Conservation (phyloP, 2,888 invertebrate genomes). For the Romanomermis culicivorax region DNA sequence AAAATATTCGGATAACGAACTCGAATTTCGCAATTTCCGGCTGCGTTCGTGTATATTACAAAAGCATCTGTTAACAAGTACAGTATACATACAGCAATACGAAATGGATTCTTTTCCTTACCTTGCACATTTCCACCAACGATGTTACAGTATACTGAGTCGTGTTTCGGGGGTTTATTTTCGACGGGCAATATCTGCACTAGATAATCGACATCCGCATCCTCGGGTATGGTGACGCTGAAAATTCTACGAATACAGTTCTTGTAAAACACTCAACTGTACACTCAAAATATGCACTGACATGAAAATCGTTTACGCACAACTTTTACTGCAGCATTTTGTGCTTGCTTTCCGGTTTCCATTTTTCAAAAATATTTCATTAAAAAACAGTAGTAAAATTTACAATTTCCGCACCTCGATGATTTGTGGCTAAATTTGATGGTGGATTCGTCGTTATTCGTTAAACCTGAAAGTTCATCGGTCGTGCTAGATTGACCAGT, state of each 20-base stretch:
- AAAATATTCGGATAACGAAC: no score
- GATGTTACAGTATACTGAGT: constrained; percentile 24
- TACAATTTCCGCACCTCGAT: neutral
- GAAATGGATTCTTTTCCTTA: no score
- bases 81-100: no score
- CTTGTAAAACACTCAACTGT: no score
- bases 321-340: no score
- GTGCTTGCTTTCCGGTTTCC: no score
- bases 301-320: no score
- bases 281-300: no score
- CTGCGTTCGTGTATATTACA: constrained; percentile 19
- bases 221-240: constrained; percentile 23
- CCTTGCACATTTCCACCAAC: constrained; percentile 24
- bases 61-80: constrained; percentile 18
- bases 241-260: no score
- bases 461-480: neutral
- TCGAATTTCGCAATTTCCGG: constrained; percentile 22
- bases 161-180: constrained; percentile 22
- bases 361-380: no score
- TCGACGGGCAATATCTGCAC: constrained; percentile 20
- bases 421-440: neutral
- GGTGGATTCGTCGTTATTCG: neutral
- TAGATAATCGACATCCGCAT: constrained; percentile 19
- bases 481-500: no score
- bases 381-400: no score